phyloP scores from a whole-genome alignment of 2,113 vertebrate genomes.

The Callorhinus ursinus region DNA sequence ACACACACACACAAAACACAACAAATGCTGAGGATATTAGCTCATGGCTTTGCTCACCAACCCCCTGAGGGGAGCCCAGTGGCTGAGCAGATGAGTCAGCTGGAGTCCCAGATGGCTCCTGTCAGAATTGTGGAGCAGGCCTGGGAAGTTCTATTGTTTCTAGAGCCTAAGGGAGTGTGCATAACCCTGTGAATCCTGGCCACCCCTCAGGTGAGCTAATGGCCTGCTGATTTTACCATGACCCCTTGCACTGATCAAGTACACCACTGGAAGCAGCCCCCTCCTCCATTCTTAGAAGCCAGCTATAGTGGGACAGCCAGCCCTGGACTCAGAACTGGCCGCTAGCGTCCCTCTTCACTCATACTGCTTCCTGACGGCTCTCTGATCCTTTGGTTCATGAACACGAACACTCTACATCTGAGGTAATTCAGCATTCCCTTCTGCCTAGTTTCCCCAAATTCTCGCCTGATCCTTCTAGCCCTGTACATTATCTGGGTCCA shows the following conservation, averaged over 20 bases:
- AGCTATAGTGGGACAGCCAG: fast-evolving
- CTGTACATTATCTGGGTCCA: not conserved
- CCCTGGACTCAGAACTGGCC: not conserved
- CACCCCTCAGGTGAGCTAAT: not conserved
- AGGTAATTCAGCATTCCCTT: fast-evolving
- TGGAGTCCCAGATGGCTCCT: not conserved
- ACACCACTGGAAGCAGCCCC: not conserved
- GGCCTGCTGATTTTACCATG: not conserved
- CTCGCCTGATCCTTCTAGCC: not conserved
- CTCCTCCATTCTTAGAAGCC: not conserved
- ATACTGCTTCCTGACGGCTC: not conserved
- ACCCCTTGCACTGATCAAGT: not conserved
- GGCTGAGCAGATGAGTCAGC: not conserved
- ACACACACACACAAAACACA: not conserved
- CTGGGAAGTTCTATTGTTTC: too few relatives aligned
- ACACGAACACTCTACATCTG: not conserved
- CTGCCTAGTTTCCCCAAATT: not conserved
- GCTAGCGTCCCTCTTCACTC: not conserved
- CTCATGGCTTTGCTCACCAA: not conserved
- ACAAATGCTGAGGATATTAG: not conserved
- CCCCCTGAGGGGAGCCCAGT: fast-evolving
- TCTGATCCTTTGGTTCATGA: not conserved
- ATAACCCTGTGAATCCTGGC: not conserved
- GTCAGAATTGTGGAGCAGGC: not conserved
- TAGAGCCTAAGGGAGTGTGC: not conserved